These are phyloP conservation scores for Fissipunctia ypsillon DNA, from an alignment of 2,888 invertebrate species.

Conservation along the genomic window DNA sequence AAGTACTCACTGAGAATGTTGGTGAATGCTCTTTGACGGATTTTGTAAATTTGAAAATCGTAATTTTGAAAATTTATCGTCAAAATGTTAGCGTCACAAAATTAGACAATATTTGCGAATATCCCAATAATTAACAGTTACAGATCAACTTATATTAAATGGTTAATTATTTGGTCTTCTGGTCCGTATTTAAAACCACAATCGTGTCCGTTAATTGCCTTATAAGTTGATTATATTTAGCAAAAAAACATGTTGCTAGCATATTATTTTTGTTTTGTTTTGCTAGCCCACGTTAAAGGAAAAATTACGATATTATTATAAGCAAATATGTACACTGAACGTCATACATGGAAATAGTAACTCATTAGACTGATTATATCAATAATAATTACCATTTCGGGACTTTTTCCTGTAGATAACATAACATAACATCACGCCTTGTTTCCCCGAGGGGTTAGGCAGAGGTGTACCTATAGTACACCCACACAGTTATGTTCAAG, in stretches of 20 bases:
- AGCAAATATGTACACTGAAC: conserved; percentile 13
- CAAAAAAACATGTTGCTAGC: background rate
- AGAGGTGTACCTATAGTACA: no score
- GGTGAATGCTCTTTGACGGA: conserved; percentile 41
- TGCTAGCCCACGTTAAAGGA: conserved; percentile 21
- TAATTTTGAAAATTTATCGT: no score
- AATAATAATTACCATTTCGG: background rate
- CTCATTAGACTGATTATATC: conserved; percentile 4
- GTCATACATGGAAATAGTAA: conserved; percentile 22
- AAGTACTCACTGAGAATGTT: conserved; percentile 32
- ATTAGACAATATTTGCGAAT: no score
- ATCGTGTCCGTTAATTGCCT: background rate
- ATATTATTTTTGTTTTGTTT: conserved; percentile 19
- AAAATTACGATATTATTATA: conserved; percentile 23
- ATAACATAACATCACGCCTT: no score
- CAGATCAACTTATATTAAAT: no score
- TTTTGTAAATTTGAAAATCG: no score
- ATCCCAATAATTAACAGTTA: no score
- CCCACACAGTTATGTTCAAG: no score
- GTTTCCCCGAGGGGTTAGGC: no score
- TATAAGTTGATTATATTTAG: background rate
- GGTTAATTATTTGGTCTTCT: background rate
- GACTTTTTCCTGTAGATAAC: background rate
- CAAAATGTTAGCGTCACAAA: no score
- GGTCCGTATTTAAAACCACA: background rate